Base-by-base conservation (phyloP, 2,113 vertebrate species). In the Epinephelus moara region DNA sequence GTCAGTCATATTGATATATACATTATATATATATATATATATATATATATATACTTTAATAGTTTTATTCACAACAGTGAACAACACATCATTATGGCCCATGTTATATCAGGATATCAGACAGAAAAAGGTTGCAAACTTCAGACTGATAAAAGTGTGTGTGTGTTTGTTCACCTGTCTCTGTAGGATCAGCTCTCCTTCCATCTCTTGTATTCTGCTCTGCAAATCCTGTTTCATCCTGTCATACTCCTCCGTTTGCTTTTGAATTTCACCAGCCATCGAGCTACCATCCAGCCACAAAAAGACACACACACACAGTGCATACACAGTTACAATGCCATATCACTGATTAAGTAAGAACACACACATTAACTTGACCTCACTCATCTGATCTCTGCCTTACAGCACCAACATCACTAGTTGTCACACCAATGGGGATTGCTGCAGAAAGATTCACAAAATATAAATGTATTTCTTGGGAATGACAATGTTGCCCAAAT, bases 121-220 rank as follows among this genome's bases (percentile, higher is more conserved):
- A 77, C 19, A 33, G 17, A n/a, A 62, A 75, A 3, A 19, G 27
- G 14, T 45, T 27, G 3, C 25, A 15, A 52, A 12, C n/a, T 70
- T 61, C 1, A 64, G 17, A 56, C 11, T 13, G 10, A 62, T 52
- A 25, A 59, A 57, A 33, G 21, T 74, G 42, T 50, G 61, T 56
- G 64, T 70, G 57, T 75, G 19, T 63, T 6, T 8, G 33, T 49
- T 60, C 37, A 97, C 97, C 96, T 95, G 94, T 91, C 93, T 96
- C 81, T 97, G 96, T 74, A 94, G 89, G 1, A 78, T 90, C 45
- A 95, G 67, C 0, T 96, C 90, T 50, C 93, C 92, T 17, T 96
- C 92, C 0, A 95, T 27, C 42, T 96, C 94, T 80, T 92, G 85
- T 4, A 95, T 93, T 49, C 89, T 94, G 37, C 89, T 83, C 78